phyloP scores from a whole-genome alignment of 2,888 invertebrate genomes.

The Drosophila atripex region DNA sequence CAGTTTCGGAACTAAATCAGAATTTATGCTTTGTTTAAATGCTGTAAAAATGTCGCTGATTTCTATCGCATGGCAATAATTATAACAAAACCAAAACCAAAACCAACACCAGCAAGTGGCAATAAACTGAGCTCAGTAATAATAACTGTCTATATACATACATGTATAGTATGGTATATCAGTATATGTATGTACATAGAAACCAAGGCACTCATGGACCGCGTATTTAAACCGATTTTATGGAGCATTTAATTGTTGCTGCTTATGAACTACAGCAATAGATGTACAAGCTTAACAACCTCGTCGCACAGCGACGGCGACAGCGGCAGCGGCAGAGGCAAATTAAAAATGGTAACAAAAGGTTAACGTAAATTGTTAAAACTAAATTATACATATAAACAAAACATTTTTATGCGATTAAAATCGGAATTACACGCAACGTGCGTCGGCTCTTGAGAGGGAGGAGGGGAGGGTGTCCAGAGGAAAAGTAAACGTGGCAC shows the following conservation, averaged over 20 bases:
- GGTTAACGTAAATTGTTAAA: constrained; percentile 79
- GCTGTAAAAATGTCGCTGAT: constrained; percentile 81
- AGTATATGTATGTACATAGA: no score
- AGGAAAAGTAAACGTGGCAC: constrained; percentile 1
- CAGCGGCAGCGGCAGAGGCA: constrained; percentile 25
- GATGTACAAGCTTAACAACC: constrained; percentile 30
- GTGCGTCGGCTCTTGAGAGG: constrained; percentile 69
- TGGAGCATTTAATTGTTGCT: constrained; percentile 79
- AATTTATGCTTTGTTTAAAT: constrained; percentile 81
- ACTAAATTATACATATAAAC: constrained; percentile 79
- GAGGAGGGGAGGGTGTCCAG: neutral
- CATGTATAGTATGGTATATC: neutral
- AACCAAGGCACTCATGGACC: constrained; percentile 14
- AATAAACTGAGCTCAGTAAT: constrained; percentile 46
- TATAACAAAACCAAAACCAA: constrained; percentile 69
- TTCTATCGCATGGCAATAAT: constrained; percentile 76
- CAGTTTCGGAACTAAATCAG: constrained; percentile 75
- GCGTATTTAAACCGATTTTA: constrained; percentile 76
- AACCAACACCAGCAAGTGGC: constrained; percentile 25
- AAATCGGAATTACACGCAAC: constrained; percentile 83
- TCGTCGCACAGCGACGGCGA: constrained; percentile 10
- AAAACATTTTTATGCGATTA: constrained; percentile 80
- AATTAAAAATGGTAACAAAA: constrained; percentile 78
- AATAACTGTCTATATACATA: constrained; percentile 71
- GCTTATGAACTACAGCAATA: constrained; percentile 63